Percentiles rank a stretch among this genome's conserved stretches.
These are phyloP conservation scores for Aphaenogaster floridana DNA, from an alignment of 1,140 invertebrate genomes.

Conservation along the genomic window DNA sequence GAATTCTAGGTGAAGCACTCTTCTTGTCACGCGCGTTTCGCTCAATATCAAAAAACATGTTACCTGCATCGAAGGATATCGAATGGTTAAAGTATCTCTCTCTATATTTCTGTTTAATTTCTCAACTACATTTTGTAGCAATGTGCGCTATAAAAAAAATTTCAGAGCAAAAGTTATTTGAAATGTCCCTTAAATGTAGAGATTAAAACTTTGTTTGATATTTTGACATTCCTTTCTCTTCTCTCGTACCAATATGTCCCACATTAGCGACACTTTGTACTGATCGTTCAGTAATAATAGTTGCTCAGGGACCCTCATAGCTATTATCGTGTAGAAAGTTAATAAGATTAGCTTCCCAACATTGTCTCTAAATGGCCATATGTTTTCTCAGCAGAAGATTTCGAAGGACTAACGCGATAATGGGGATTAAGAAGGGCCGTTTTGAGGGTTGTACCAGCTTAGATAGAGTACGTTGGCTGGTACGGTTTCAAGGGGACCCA, in stretches of 20 bases:
- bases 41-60: neutral
- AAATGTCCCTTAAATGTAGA: neutral
- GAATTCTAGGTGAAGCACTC: neutral
- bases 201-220: neutral
- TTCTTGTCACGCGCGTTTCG: neutral
- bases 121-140: neutral
- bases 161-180: neutral
- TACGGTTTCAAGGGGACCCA: slow-evolving; percentile 36
- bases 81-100: neutral
- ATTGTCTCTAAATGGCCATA: slow-evolving; percentile 65
- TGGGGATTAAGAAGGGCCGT: slow-evolving; percentile 64
- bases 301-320: neutral
- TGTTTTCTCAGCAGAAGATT: slow-evolving; percentile 54
- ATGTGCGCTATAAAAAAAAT: neutral
- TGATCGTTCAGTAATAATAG: neutral
- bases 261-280: neutral
- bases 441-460: slow-evolving; percentile 58
- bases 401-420: slow-evolving; percentile 63
- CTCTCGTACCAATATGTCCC: neutral
- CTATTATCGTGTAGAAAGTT: slow-evolving; percentile 37
- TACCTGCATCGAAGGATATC: neutral
- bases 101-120: slow-evolving; percentile 4
- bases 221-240: neutral
- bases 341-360: slow-evolving; percentile 65
- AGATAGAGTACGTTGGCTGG: slow-evolving; percentile 36